phyloP scores from a whole-genome alignment of 2,797 vertebrate species.

The Pristis pectinata region DNA sequence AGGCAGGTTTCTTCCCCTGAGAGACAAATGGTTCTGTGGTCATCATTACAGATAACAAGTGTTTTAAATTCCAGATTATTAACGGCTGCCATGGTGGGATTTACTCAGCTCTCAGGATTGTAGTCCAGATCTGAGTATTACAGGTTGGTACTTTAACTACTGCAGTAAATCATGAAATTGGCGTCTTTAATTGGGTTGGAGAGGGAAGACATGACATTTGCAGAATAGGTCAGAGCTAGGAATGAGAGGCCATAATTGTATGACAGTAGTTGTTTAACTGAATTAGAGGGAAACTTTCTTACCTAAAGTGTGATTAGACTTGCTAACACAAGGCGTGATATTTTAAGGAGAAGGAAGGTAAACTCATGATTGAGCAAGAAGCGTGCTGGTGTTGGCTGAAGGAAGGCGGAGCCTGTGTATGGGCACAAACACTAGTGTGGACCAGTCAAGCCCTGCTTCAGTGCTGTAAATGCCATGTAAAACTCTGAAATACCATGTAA shows the following conservation, averaged over 20 bases:
- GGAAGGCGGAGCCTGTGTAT: no score
- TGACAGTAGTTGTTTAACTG: no score
- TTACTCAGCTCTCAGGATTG: no score
- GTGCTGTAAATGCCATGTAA: neutral
- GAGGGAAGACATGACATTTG: neutral
- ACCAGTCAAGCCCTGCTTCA: neutral
- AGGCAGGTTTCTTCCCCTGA: no score
- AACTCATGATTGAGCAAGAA: neutral
- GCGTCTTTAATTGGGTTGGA: neutral
- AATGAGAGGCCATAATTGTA: neutral
- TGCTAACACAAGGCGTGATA: neutral
- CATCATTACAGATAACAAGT: no score
- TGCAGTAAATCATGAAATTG: neutral
- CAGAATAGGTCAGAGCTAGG: neutral
- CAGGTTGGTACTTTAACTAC: no score
- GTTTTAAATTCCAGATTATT: no score
- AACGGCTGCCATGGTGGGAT: no score
- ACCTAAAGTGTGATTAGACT: no score
- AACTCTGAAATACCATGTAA: neutral
- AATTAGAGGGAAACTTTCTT: neutral
- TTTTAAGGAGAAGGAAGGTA: neutral
- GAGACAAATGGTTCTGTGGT: no score
- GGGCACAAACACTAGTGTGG: neutral
- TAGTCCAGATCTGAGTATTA: no score
- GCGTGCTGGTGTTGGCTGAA: neutral